Evolutionary conservation across 2,888 invertebrate species (phyloP), one percentile per base, ranked within the genome.

Genomic region (Mechanitis messenoides): DNA sequence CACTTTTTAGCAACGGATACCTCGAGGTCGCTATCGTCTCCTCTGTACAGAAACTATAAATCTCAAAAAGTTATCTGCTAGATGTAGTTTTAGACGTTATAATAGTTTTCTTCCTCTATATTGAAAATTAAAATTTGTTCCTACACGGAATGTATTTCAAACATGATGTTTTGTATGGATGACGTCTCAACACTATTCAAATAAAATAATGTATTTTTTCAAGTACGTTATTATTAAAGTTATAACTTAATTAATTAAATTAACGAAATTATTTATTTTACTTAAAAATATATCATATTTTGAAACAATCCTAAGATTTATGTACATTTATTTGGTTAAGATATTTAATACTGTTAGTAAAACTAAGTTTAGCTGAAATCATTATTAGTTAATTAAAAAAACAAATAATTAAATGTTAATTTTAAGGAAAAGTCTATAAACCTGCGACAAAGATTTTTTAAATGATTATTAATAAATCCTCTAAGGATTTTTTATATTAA

Each of bases 361-460:
- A 28, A 31, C 31, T 50, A 50, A 31, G 9, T 7, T 50, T 50
- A 50, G 31, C 31, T 50, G 31, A 50, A 2, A 50, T 50, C 6
- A 50, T 50, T 7, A 50, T 50, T 20, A 20, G 20, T 20, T 20
- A 20, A 20, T 20, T 20, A 20, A 20, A 50, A 50, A 50, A 50
- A 31, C 5, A 50, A 28, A 7, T 50, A 50, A 11, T 35, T 20
- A 56, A 45, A 45, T 28, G 28, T 45, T 45, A 45, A 33, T 58
- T 58, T 46, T 31, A 47, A 35, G 33, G n/a, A 2, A 7, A 35
- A 57, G 38, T 11, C 56, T 31, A 45, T 9, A 6, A 45, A 45
- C 7, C n/a, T 55, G 33, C n/a, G 54, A 35, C 35, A 42, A 12
- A 11, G 54, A 42, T 73, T 74, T 74, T 83, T 80, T 83, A 81